Conservation (phyloP, 1,140 invertebrate species). For the Sipha flava region DNA sequence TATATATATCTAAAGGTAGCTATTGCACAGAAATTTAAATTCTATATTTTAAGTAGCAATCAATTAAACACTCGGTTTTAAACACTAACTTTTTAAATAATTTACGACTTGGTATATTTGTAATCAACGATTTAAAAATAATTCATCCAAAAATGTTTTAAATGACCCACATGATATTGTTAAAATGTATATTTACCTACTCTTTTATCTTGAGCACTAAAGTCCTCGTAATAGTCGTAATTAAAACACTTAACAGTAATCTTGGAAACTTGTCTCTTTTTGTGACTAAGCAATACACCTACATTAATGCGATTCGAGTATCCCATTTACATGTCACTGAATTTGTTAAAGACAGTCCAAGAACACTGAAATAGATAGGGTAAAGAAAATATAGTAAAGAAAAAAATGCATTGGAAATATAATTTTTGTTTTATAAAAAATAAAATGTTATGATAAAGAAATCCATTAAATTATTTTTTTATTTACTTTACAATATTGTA, state of each 20-base stretch:
- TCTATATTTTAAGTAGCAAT: no score
- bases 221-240: not conserved
- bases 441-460: not conserved
- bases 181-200: not conserved
- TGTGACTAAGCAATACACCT: not conserved
- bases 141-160: not conserved
- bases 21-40: no score
- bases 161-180: not conserved
- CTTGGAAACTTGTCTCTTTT: not conserved
- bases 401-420: not conserved
- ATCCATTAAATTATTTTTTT: not conserved
- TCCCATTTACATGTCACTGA: not conserved
- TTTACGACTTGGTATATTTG: no score
- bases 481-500: slow-evolving; percentile 5
- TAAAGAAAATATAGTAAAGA: no score
- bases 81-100: no score
- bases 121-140: not conserved
- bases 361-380: not conserved
- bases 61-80: no score
- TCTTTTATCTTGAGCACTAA: not conserved
- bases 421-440: not conserved
- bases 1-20: no score
- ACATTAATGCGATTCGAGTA: no score
- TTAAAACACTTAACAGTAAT: not conserved
- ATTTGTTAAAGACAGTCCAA: not conserved